Conservation (phyloP, 2,888 invertebrate species). For the Synergus laeviventris region DNA sequence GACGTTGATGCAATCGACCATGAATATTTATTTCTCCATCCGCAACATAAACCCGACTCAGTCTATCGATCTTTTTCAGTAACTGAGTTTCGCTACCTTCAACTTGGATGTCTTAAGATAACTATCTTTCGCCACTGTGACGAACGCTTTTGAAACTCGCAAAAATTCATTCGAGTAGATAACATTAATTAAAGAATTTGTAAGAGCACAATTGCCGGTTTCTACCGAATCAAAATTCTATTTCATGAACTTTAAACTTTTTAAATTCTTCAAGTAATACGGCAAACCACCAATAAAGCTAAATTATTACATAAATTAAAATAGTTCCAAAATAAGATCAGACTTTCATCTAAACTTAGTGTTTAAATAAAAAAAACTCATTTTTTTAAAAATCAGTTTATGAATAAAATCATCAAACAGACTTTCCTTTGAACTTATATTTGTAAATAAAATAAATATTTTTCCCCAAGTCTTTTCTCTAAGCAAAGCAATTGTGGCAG, state of each 20-base stretch:
- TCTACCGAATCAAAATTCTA: neutral
- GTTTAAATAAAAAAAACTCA: too few relatives aligned
- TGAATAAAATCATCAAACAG: too few relatives aligned
- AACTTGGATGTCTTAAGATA: constrained; percentile 13
- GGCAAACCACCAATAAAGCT: neutral
- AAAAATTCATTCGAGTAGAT: neutral
- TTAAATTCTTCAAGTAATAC: neutral
- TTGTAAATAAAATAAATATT: neutral
- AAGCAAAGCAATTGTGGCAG: neutral
- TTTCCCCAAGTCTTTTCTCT: neutral
- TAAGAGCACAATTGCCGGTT: neutral
- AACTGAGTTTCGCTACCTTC: constrained; percentile 18
- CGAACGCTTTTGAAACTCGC: neutral
- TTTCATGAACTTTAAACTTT: neutral
- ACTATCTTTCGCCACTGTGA: constrained; percentile 15
- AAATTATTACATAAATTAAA: too few relatives aligned
- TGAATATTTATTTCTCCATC: constrained; percentile 22
- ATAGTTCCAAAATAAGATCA: too few relatives aligned
- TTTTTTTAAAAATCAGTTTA: neutral
- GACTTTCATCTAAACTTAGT: too few relatives aligned
- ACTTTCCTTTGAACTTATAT: too few relatives aligned
- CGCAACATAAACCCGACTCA: constrained; percentile 5
- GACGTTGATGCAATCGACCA: neutral
- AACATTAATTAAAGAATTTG: neutral
- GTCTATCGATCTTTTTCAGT: constrained; percentile 27